These are phyloP conservation scores for Pelosia muscerda DNA, from an alignment of 2,888 invertebrate genomes.

Conservation along the genomic window DNA sequence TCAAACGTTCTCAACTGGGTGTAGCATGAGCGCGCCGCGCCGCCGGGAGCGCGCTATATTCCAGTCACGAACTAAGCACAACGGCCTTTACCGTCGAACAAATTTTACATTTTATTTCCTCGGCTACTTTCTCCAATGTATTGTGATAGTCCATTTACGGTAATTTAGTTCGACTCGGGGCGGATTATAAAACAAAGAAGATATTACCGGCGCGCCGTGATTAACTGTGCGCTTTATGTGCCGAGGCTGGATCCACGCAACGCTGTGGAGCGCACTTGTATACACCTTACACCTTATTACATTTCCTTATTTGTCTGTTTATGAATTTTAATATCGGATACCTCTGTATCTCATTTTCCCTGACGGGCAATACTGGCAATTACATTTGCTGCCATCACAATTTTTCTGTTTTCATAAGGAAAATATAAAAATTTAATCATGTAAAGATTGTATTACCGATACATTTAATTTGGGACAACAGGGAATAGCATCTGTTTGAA, in stretches of 20 bases:
- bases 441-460: too few relatives aligned
- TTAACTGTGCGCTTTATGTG: neutral
- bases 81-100: conserved; percentile 11
- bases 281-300: too few relatives aligned
- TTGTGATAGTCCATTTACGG: conserved; percentile 3
- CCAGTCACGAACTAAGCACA: conserved; percentile 13
- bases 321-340: neutral
- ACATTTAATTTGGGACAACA: neutral
- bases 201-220: neutral
- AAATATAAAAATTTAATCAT: neutral
- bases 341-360: neutral
- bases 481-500: conserved; percentile 2
- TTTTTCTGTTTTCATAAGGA: neutral
- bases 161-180: neutral
- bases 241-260: too few relatives aligned
- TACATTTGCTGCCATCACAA: neutral
- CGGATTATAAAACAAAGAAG: neutral
- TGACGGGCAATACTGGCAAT: neutral
- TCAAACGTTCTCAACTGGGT: neutral
- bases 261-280: too few relatives aligned
- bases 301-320: neutral
- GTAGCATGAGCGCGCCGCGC: neutral
- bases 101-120: conserved; percentile 15
- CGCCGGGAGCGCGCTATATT: neutral
- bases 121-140: neutral